Evolutionary conservation across 2,113 vertebrate genomes (phyloP), one percentile per base, ranked within the genome.

Genomic region (Onychostruthus taczanowskii): DNA sequence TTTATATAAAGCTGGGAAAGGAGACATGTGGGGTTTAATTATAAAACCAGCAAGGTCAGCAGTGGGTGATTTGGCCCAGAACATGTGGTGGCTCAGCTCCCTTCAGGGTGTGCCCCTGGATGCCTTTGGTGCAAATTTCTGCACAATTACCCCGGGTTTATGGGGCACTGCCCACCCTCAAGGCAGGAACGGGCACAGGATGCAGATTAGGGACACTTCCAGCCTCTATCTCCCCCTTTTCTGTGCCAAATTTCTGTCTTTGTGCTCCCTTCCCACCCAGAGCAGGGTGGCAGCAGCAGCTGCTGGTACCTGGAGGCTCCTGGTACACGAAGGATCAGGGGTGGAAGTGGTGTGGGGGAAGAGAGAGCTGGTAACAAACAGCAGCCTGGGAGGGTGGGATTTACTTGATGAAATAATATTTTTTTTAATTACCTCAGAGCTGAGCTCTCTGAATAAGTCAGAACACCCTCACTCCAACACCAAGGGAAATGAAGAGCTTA

Each of bases 151-250:
- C 85, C 41, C 3, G 5, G 18, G 22, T n/a, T 64, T 49, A 13
- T 7, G 20, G 62, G 92, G 50, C 33, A 0, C 75, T 93, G 63
- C 94, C 63, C 55, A 50, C 31, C 94, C 82, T 49, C 37, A 3
- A 9, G 94, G 94, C 90, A 93, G 79, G 43, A 93, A 83, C 0
- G 7, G 75, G 70, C 53, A 49, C 26, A 39, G 58, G 27, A 19
- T 2, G 26, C 2, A 39, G 13, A 33, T 46, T 0, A 39, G 47
- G 55, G 70, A 41, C 28, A 12, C 26, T 17, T 53, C 28, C 17
- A 39, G 28, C 12, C 49, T 52, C 49, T 62, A 62, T n/a, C 66
- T 49, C 26, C 9, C 7, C 5, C 0, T 8, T 26, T 62, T 52
- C 56, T 19, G 35, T 55, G 44, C 47, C 43, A 9, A 1, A 81